Evolutionary conservation across 1,140 invertebrate species (phyloP), one percentile per base, ranked within the genome.

Genomic region (Bicyclus anynana): DNA sequence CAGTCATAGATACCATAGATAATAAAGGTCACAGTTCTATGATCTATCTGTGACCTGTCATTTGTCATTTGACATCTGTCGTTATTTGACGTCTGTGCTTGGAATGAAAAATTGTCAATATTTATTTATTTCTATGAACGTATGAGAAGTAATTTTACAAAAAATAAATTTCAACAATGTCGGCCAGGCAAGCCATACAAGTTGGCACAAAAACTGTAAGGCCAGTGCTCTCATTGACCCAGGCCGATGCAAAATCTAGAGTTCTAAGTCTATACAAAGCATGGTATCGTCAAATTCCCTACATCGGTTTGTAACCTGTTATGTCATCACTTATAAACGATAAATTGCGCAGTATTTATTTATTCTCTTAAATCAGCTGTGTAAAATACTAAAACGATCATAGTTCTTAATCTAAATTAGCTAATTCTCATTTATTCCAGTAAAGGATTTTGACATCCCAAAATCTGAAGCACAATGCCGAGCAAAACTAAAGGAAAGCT

Each of bases 241-340:
- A 87, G 48, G 84, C 84, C 20, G 96, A 98, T 83, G 96, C 97
- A 4, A 92, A 92, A 69, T 91, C 92, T 79, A 91, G 96, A 80
- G 97, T 97, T 2, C 80, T 98, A 2, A 95, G 93, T 80, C 91
- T 99, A 37, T 99, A 98, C 83, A 97, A 95, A 90, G 93, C 96
- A 52, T 98, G 97, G 96, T 97, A 96, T 83, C 90, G 94, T 66
- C 94, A 95, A 85, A 89, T 95, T 54, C 94, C 94, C 37, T 92
- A 92, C 70, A 91, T 95, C 74, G 90, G 95, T 95, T 89, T 90
- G 91, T 91, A 80, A 40, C 52, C 62, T 80, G 58, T 82, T 81
- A 84, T 85, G 81, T 87, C 81, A 84, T 87, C 82, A 72, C 64
- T 59, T 23, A 23, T n/a, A 23, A 23, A 23, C 23, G 4, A 2